Evolutionary conservation across 1,140 invertebrate species (phyloP), one percentile per base, ranked within the genome.

Genomic region (Drosophila insularis): DNA sequence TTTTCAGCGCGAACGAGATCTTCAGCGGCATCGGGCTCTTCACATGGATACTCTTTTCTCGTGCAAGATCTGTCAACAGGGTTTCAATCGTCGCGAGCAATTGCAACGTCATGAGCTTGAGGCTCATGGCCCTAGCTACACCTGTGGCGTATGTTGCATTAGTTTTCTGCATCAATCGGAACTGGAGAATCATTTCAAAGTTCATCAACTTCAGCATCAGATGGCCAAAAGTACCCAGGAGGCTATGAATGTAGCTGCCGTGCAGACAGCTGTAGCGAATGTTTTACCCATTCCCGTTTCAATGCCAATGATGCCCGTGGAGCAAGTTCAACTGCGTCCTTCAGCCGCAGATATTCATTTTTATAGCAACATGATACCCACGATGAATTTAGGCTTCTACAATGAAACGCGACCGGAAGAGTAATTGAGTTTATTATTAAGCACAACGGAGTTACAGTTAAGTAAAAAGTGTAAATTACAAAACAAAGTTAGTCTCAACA

Each of bases 11-110:
- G 94, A 95, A 78, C 92, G 94, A 31, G 95, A 95, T 86, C 77
- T 95, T 17, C 94, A 95, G 69, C 92, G 94, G 0, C 95, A 95
- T 91, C 91, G 93, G 7, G 92, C 93, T 5, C 92, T 94, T 1
- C 95, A 95, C 81, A 93, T 94, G 59, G 94, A 94, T 89, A 93
- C 94, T 63, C 93, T 94, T 4, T 95, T 94, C 72, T 93, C 93
- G 35, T 95, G 95, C 81, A 92, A 90, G 58, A 92, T 93, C 59
- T 95, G 95, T 90, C 93, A 93, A 63, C 94, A 94, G 75, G 93
- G 93, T 63, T 95, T 95, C 77, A 94, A 93, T 27, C 93, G 93
- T 14, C 95, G 94, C 71, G 95, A 95, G 75, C 95, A 95, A 86
- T 85, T 95, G 65, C 93, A 94, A 17, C 92, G 94, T 17, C 95